Evolutionary conservation across 1,140 invertebrate species (phyloP).

Genomic region (Heliothis virescens): DNA sequence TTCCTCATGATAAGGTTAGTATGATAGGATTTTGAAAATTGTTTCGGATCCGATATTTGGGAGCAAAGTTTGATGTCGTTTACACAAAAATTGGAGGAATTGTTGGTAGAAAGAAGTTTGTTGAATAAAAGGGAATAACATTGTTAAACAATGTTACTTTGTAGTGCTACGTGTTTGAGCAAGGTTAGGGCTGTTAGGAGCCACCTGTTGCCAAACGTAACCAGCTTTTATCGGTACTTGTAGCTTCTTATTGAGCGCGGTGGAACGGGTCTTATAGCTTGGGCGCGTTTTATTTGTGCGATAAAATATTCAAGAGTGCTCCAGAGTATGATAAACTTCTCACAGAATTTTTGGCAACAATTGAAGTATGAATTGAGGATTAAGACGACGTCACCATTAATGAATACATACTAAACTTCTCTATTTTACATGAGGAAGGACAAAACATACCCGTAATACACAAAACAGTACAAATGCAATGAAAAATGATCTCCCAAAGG

Average conservation of each 20-base stretch:
- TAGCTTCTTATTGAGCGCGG: slow-evolving; percentile 34
- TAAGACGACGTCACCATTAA: not conserved
- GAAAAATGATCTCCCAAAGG: slow-evolving; percentile 8
- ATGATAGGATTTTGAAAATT: not conserved
- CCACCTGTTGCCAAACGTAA: slow-evolving; percentile 42
- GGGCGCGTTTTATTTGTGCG: slow-evolving; percentile 22
- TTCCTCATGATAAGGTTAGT: too few relatives aligned
- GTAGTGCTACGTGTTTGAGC: slow-evolving; percentile 29
- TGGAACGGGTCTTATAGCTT: not conserved
- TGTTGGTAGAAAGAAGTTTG: not conserved
- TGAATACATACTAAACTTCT: too few relatives aligned
- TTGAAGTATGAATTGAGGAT: not conserved
- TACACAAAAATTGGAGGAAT: not conserved
- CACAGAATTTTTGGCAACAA: not conserved
- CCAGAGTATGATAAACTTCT: not conserved
- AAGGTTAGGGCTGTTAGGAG: slow-evolving; percentile 24
- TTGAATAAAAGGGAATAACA: slow-evolving; percentile 27
- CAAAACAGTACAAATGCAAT: slow-evolving; percentile 36
- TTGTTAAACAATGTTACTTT: slow-evolving; percentile 39
- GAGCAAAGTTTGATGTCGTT: not conserved
- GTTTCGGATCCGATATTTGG: too few relatives aligned
- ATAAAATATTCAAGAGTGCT: slow-evolving; percentile 11
- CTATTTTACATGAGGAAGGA: not conserved
- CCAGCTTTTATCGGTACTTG: slow-evolving; percentile 33
- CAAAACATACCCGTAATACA: slow-evolving; percentile 20